Evolutionary conservation across 2,113 vertebrate species (phyloP).

Genomic region (Bufo bufo): DNA sequence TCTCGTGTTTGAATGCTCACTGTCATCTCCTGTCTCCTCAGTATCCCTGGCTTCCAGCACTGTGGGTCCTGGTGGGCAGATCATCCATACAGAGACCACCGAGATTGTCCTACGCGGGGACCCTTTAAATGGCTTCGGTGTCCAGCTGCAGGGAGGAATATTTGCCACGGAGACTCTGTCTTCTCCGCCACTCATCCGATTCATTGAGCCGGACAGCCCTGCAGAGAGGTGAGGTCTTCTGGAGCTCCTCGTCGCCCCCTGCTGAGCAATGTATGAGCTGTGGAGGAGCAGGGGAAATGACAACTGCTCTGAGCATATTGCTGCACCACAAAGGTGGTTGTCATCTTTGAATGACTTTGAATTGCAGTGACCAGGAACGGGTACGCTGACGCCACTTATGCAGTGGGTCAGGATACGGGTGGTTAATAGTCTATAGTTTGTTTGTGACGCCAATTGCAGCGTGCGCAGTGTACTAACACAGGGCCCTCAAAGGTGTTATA

Average conservation of each 20-base stretch:
- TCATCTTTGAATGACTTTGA: background rate
- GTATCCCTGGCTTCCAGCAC: conserved; percentile 94
- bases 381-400: no score
- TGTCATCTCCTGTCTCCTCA: conserved; percentile 63
- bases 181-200: conserved; percentile 88
- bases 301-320: background rate
- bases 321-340: background rate
- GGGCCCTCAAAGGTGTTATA: no score
- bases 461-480: no score
- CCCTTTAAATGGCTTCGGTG: conserved; percentile 91
- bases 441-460: no score
- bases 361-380: no score
- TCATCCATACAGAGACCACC: conserved; percentile 90
- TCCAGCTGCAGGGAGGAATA: conserved; percentile 96
- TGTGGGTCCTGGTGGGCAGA: conserved; percentile 91
- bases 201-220: conserved; percentile 94
- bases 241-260: background rate
- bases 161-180: conserved; percentile 94
- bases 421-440: no score
- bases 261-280: background rate
- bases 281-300: background rate
- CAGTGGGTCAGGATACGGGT: no score
- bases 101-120: conserved; percentile 92
- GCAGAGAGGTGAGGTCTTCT: conserved; percentile 85
- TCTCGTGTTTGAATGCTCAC: no score